A percentile compares a stretch with the other conserved stretches of the same genome.
phyloP scores from a whole-genome alignment of 2,797 vertebrate genomes.

The Siniperca scherzeri region DNA sequence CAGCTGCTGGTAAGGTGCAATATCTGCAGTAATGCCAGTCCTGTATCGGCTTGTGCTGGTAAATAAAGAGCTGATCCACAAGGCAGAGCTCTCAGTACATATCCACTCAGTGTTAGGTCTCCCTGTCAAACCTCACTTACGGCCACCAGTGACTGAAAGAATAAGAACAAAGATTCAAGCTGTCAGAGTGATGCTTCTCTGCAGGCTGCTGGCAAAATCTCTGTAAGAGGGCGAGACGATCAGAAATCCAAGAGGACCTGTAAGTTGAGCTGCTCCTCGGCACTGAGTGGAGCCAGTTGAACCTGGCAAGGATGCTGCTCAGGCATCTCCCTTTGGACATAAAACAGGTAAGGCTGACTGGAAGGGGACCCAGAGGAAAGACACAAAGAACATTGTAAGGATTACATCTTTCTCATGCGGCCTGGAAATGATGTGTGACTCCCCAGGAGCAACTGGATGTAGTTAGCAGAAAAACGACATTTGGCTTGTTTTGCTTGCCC shows the following conservation, averaged over 20 bases:
- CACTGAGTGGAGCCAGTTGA: constrained; percentile 50
- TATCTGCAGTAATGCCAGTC: constrained; percentile 33
- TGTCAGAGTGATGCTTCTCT: constrained; percentile 48
- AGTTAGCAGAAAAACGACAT: constrained; percentile 24
- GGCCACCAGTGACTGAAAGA: constrained; percentile 39
- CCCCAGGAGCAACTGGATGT: constrained; percentile 32
- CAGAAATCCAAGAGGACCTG: constrained; percentile 61
- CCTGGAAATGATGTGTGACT: constrained; percentile 36
- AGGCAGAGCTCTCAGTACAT: constrained; percentile 32
- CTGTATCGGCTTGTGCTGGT: constrained; percentile 27
- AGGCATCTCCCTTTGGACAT: constrained; percentile 49
- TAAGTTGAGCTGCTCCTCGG: constrained; percentile 53
- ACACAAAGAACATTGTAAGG: constrained; percentile 36
- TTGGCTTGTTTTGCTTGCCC: constrained; percentile 33
- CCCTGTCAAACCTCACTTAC: constrained; percentile 51
- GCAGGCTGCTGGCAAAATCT: constrained; percentile 49
- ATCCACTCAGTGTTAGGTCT: constrained; percentile 42
- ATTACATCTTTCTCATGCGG: constrained; percentile 53
- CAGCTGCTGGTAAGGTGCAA: constrained; percentile 20
- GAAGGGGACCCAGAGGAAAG: constrained; percentile 37
- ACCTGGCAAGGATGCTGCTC: constrained; percentile 51
- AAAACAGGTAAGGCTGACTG: constrained; percentile 44
- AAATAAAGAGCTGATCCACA: constrained; percentile 57
- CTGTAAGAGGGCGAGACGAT: constrained; percentile 42
- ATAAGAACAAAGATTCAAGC: constrained; percentile 48